phyloP scores from a whole-genome alignment of 2,113 vertebrate species.

The Talpa occidentalis region DNA sequence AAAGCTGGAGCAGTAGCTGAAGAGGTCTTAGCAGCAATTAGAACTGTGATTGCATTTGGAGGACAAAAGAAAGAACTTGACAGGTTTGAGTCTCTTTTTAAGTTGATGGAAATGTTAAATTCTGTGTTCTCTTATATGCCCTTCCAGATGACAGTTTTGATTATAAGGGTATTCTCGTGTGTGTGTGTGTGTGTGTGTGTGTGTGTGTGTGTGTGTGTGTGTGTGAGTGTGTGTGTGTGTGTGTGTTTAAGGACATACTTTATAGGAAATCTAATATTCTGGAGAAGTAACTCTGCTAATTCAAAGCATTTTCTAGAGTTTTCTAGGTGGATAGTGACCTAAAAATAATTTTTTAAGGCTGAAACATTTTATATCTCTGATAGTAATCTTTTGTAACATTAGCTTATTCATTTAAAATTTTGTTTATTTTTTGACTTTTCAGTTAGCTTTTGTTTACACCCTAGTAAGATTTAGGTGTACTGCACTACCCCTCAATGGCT shows the following conservation, averaged over 20 bases:
- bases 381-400: neutral
- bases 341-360: slow-evolving; percentile 14
- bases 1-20: slow-evolving; percentile 98
- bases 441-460: neutral
- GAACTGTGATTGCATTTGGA: slow-evolving; percentile 97
- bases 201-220: neutral
- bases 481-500: neutral
- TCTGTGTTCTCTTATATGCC: neutral
- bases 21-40: slow-evolving; percentile 93
- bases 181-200: neutral
- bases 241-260: neutral
- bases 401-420: neutral
- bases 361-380: neutral
- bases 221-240: neutral
- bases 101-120: slow-evolving; percentile 33
- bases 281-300: slow-evolving; percentile 2
- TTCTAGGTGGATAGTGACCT: neutral
- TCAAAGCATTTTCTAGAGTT: slow-evolving; percentile 25
- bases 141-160: neutral
- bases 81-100: slow-evolving; percentile 87
- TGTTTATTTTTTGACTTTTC: no score
- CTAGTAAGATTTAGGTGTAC: neutral
- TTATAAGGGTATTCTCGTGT: neutral
- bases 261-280: neutral
- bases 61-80: slow-evolving; percentile 95